phyloP scores from a whole-genome alignment of 2,888 invertebrate genomes.

The Caradrina kadenii region DNA sequence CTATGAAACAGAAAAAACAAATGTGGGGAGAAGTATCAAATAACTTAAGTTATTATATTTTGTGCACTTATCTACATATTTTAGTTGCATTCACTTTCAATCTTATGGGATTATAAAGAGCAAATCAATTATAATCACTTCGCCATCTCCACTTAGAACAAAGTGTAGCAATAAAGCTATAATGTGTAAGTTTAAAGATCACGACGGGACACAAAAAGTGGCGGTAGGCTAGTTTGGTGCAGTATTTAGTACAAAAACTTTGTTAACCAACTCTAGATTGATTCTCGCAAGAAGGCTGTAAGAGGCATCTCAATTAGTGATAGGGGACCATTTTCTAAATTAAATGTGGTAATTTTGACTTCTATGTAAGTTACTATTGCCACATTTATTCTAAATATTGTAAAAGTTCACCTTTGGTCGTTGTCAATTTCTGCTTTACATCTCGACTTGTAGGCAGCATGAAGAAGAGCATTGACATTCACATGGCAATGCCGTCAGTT shows the following conservation, averaged over 20 bases:
- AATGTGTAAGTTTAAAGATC: slow-evolving; percentile 43
- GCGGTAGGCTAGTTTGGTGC: slow-evolving; percentile 1
- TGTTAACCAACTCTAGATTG: slow-evolving; percentile 50
- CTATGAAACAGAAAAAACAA: too few relatives aligned
- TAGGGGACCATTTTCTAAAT: neutral
- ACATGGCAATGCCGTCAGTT: too few relatives aligned
- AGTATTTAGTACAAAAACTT: slow-evolving; percentile 48
- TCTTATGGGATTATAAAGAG: slow-evolving; percentile 32
- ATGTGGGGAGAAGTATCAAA: too few relatives aligned
- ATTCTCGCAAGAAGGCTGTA: slow-evolving; percentile 46
- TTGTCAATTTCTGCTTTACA: too few relatives aligned
- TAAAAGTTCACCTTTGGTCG: too few relatives aligned
- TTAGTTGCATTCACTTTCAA: neutral
- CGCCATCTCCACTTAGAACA: slow-evolving; percentile 39
- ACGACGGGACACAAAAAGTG: slow-evolving; percentile 41
- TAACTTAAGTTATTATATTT: too few relatives aligned
- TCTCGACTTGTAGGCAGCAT: too few relatives aligned
- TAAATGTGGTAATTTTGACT: slow-evolving; percentile 4
- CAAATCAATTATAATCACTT: slow-evolving; percentile 50
- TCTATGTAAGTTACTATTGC: neutral
- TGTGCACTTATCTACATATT: neutral
- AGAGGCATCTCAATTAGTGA: slow-evolving; percentile 10
- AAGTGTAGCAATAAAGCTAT: slow-evolving; percentile 41
- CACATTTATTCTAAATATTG: too few relatives aligned
- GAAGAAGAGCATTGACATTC: too few relatives aligned